Base-by-base conservation (phyloP, 1,140 invertebrate species). In the Stenopsyche tienmushanensis region DNA sequence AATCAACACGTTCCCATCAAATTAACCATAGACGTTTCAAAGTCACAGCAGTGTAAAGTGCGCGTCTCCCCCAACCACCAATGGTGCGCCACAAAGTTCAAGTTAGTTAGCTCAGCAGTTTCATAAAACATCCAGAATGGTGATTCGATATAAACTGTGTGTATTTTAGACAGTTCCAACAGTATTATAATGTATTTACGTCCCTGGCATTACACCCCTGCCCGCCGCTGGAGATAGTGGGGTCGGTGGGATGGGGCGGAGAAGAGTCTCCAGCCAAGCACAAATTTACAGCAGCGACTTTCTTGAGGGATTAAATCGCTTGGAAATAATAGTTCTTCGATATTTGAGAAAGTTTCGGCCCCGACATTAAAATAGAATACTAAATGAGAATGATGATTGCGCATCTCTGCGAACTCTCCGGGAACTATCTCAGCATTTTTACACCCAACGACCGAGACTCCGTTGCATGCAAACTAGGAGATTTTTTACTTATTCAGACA, bases 291-390 rank as follows among this genome's bases (percentile, higher is more conserved):
- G 39, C 29, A 10, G 54, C 21, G 54, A 57, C 29, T 57, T 57
- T 57, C 54, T 44, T 57, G 34, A 57, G 20, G 54, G 45, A 49
- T 60, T 65, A 65, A 67, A 67, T 67, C 62, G 66, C 39, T 53
- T 41, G 66, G 66, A 67, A 67, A 67, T 67, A 67, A 67, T 67
- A 49, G 60, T 50, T 64, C 60, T 67, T 60, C 54, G 66, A 64
- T 67, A 67, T 64, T 67, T 45, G 59, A 67, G 29, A 66, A 67
- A 62, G 34, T 62, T 67, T 63, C 24, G 20, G 66, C 17, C 54
- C 53, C 57, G 50, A 21, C 66, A 67, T 67, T 67, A 67, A 67
- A 64, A 59, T 44, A 20, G 66, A 67, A 67, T 64, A 67, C 62
- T 34, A 50, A 64, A 67, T 58, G 55, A 55, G 47, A 63, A 54